Base-by-base conservation (phyloP, 30 jellyfish, hydroid and myxozoan species). In the Mastigias papua region DNA sequence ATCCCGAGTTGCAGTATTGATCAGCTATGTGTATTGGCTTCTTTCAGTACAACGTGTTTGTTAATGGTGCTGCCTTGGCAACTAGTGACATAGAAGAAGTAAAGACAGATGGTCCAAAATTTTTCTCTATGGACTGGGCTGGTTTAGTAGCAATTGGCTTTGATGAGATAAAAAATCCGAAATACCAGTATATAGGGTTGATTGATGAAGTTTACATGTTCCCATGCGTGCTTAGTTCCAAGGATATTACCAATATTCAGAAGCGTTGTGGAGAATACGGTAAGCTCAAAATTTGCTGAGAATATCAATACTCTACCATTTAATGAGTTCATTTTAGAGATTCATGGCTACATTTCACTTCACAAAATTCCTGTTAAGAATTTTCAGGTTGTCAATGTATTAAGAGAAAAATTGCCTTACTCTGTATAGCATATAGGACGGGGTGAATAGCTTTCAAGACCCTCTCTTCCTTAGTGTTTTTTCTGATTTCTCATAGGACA, bases 121-220 rank as follows among this genome's bases (percentile, higher is more conserved):
- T 89, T 66, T 85, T 94, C 74, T 88, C 97, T 21, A 88, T 89
- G 91, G 97, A 94, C 34, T 94, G 98, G 98, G 80, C 70, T 64
- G 98, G 98, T 19, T 48, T 73, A 23, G 90, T 78, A 75, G 98
- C 95, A 4, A 76, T 94, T 82, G 98, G 97, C 33, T 75, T 78
- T 66, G 97, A 89, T 69, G 86, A 86, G 26, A 78, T 37, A 29
- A 54, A 29, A 35, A 11, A 86, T 1, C 88, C 84, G 3, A 84
- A 67, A 19, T 75, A 86, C 50, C 97, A 42, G 46, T 57, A 84
- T n/a, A 28, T 72, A 29, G 98, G 98, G 21, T 35, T 75, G 25
- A 78, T 94, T 28, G 98, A 94, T 57, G 98, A 94, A 51, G 80
- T 94, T 78, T 94, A 94, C 78, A 29, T 94, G 78, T 94, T 94